Evolutionary conservation across 2,797 vertebrate genomes (phyloP).

Genomic region (Crocodylus rhombifer): DNA sequence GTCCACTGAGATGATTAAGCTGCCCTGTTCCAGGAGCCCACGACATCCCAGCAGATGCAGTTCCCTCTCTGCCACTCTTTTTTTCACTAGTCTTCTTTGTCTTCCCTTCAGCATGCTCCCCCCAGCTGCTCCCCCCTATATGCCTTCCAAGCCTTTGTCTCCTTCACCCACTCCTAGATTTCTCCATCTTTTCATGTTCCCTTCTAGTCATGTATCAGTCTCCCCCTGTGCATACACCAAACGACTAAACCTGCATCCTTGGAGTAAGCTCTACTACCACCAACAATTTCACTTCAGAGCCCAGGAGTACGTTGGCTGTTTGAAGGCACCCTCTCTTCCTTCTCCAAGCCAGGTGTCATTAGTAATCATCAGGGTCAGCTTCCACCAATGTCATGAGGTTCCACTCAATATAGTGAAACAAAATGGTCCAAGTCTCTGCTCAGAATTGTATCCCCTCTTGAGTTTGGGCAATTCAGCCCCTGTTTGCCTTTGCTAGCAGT

Average conservation of each 20-base stretch:
- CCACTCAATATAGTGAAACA: not conserved
- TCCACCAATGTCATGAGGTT: not conserved
- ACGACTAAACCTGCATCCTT: not conserved
- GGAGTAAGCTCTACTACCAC: not conserved
- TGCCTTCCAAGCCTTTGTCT: no score
- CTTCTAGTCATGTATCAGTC: not conserved
- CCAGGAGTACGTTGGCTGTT: not conserved
- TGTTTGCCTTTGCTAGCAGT: no score
- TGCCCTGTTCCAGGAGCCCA: not conserved
- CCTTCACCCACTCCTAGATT: no score
- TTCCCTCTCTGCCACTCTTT: no score
- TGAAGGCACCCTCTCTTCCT: not conserved
- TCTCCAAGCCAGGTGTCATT: not conserved
- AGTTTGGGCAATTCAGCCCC: not conserved
- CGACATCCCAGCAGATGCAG: not conserved
- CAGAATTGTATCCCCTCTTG: not conserved
- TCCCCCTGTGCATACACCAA: not conserved
- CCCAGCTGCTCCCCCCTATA: no score
- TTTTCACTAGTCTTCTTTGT: no score
- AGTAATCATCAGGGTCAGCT: not conserved
- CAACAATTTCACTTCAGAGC: not conserved
- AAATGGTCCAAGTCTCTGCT: not conserved
- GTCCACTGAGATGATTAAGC: not conserved
- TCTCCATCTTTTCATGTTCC: not conserved
- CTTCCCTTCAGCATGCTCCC: no score